Conservation (phyloP, 2,113 vertebrate genomes). For the Lepus europaeus region DNA sequence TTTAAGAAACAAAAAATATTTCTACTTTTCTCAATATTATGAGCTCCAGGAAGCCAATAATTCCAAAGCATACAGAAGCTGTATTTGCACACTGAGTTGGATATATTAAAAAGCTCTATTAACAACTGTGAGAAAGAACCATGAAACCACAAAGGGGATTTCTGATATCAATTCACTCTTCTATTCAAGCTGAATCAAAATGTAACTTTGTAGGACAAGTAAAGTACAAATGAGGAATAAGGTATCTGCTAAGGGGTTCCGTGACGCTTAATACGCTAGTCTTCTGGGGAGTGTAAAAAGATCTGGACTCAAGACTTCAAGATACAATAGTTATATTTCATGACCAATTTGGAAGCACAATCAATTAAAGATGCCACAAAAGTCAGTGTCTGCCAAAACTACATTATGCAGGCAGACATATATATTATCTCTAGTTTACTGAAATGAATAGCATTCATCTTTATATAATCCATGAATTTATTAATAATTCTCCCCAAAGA, state of each 20-base stretch:
- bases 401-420: neutral
- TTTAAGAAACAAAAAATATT: conserved; percentile 58
- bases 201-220: conserved; percentile 44
- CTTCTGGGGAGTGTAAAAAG: neutral
- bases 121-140: conserved; percentile 51
- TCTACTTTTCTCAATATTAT: conserved; percentile 46
- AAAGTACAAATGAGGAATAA: conserved; percentile 11
- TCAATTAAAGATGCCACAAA: conserved; percentile 38
- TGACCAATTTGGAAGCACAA: conserved; percentile 18
- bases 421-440: neutral
- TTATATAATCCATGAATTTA: conserved; percentile 20
- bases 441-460: conserved; percentile 26
- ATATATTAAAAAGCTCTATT: conserved; percentile 43
- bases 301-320: conserved; percentile 16
- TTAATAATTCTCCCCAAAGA: conserved; percentile 56
- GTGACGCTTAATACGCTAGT: neutral
- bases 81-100: conserved; percentile 51
- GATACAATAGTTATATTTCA: conserved; percentile 20
- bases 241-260: neutral
- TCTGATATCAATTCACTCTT: conserved; percentile 38
- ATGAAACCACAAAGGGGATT: conserved; percentile 57
- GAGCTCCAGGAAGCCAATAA: conserved; percentile 47
- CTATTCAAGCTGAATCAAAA: conserved; percentile 61
- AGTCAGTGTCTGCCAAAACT: conserved; percentile 55
- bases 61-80: conserved; percentile 56